Evolutionary conservation across 2,888 invertebrate species (phyloP).

Genomic region (Phaedon cochleariae): DNA sequence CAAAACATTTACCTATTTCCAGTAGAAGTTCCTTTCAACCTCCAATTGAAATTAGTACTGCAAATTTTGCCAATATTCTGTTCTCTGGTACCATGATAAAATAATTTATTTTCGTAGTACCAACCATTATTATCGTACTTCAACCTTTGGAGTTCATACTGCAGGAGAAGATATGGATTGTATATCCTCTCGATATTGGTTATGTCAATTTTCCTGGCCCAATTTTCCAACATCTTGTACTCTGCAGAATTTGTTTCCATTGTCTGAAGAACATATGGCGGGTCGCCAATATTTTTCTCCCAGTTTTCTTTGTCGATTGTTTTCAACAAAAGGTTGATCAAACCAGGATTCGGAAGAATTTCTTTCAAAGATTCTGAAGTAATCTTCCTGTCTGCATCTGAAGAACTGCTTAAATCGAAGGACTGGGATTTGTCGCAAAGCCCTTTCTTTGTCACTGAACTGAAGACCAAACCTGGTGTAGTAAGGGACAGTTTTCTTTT

Average conservation of each 20-base stretch:
- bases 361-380: not conserved
- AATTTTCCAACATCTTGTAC: not conserved
- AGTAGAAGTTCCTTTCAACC: slow-evolving; percentile 39
- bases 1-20: not conserved
- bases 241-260: not conserved
- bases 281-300: not conserved
- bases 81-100: slow-evolving; percentile 51
- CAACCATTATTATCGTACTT: not conserved
- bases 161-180: slow-evolving; percentile 16
- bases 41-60: slow-evolving; percentile 52
- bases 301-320: not conserved
- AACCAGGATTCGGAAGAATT: not conserved
- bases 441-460: not conserved
- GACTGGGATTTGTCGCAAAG: too few relatives aligned
- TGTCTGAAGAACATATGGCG: not conserved
- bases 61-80: slow-evolving; percentile 45
- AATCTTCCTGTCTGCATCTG: not conserved
- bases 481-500: not conserved
- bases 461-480: not conserved
- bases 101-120: slow-evolving; percentile 3
- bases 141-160: slow-evolving; percentile 15
- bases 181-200: slow-evolving; percentile 2
- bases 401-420: not conserved
- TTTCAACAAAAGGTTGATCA: not conserved
- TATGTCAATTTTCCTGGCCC: not conserved